Evolutionary conservation across 2,797 vertebrate genomes (phyloP).

Genomic region (Syncerus caffer): DNA sequence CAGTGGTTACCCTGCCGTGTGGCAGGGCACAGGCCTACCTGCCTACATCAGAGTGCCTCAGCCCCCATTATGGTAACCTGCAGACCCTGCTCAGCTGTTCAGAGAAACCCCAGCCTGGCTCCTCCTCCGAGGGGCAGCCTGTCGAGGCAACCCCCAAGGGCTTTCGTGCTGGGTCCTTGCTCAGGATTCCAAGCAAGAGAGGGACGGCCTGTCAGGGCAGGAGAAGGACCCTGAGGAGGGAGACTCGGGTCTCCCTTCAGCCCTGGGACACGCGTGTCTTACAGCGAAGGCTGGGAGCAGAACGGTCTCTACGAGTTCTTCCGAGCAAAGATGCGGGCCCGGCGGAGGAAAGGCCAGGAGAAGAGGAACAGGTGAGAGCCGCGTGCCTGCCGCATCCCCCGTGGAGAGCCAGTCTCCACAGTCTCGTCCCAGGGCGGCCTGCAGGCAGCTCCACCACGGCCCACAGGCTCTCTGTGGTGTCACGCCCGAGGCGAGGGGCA

Average conservation of each 20-base stretch:
- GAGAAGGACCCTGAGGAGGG: not conserved
- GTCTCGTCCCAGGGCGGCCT: not conserved
- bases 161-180: not conserved
- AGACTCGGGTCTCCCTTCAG: not conserved
- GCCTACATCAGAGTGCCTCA: not conserved
- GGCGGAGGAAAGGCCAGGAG: slow-evolving; percentile 95
- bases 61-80: fast-evolving
- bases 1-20: not conserved
- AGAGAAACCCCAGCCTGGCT: not conserved
- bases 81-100: not conserved
- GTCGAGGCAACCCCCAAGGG: fast-evolving
- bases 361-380: slow-evolving; percentile 91
- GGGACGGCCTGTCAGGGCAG: too few species aligned
- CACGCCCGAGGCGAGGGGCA: not conserved
- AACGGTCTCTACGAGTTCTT: slow-evolving; percentile 98
- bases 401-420: not conserved
- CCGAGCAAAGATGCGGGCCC: slow-evolving; percentile 97
- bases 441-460: not conserved
- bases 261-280: not conserved
- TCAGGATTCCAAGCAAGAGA: not conserved
- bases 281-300: slow-evolving; percentile 99
- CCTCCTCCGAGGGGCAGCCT: not conserved
- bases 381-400: fast-evolving
- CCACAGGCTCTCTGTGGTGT: not conserved
- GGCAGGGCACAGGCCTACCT: not conserved